phyloP scores from a whole-genome alignment of 30 jellyfish, hydroid and myxozoan genomes.

The Hydractinia symbiolongicarpus region DNA sequence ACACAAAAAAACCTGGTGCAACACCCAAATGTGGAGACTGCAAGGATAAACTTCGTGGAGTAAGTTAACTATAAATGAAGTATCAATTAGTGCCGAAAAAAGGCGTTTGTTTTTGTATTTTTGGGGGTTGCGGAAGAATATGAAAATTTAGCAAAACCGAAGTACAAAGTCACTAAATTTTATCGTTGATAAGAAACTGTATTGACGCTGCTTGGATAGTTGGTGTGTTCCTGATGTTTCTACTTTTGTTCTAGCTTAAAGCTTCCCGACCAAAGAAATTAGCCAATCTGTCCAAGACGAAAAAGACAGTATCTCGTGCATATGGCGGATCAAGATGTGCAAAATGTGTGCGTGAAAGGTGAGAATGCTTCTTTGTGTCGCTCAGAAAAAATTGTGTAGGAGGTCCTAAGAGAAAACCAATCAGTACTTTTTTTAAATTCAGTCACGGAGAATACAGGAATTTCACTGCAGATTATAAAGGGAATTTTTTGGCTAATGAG shows the following conservation, averaged over 20 bases:
- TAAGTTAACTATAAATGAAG: slow-evolving; percentile 14
- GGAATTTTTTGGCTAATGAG: no score
- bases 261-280: slow-evolving; percentile 84
- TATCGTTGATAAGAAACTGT: background rate
- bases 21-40: slow-evolving; percentile 97
- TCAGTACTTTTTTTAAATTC: background rate
- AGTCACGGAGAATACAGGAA: no score
- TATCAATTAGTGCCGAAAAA: background rate
- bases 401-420: background rate
- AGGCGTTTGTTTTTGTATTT: background rate
- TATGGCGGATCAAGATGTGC: slow-evolving; percentile 98
- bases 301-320: slow-evolving; percentile 88
- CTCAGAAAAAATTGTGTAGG: background rate
- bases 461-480: no score
- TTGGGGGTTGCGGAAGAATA: background rate
- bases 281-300: slow-evolving; percentile 64
- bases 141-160: background rate
- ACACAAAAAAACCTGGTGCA: slow-evolving; percentile 70
- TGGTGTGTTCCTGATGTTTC: background rate
- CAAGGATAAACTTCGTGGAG: slow-evolving; percentile 79
- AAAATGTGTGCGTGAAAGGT: slow-evolving; percentile 88
- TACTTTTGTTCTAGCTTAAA: slow-evolving; percentile 29
- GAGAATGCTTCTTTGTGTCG: background rate
- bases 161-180: background rate
- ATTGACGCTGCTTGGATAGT: background rate